Evolutionary conservation across 2,888 invertebrate species (phyloP).

Genomic region (Cryptosula pallasiana): DNA sequence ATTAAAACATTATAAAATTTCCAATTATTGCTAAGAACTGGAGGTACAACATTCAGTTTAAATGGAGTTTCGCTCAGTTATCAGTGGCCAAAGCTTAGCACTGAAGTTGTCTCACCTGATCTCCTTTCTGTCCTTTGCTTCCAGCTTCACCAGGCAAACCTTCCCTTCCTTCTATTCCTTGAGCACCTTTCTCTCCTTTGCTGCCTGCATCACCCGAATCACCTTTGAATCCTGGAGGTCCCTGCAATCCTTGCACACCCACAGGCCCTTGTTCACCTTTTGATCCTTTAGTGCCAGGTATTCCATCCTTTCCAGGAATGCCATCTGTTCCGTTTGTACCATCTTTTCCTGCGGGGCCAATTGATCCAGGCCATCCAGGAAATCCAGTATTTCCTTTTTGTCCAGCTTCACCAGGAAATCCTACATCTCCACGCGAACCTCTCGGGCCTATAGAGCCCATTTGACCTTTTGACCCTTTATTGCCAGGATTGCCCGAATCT

Average conservation of each 20-base stretch:
- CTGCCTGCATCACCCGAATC: not conserved
- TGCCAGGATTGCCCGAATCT: not conserved
- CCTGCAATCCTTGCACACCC: not conserved
- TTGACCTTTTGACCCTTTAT: not conserved
- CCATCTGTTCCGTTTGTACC: not conserved
- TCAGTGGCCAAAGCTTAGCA: not conserved
- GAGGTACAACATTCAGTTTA: no score
- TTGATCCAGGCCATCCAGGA: not conserved
- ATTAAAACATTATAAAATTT: not conserved
- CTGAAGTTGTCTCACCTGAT: not conserved
- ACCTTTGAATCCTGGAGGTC: not conserved
- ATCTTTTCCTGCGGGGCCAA: not conserved
- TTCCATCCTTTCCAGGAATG: not conserved
- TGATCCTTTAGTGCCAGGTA: not conserved
- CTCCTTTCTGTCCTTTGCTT: not conserved
- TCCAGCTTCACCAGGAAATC: constrained; percentile 22
- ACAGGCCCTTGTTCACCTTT: not conserved
- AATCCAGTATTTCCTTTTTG: not conserved
- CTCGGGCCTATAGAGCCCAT: constrained; percentile 14
- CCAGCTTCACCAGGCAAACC: not conserved
- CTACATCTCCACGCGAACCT: not conserved
- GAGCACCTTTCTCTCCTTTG: not conserved
- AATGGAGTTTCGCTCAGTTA: no score
- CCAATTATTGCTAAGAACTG: no score
- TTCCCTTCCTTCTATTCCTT: not conserved